A percentile compares a stretch with the other conserved stretches of the same genome.
Conservation (phyloP, 2,888 invertebrate species). For the Drosophila rellima region DNA sequence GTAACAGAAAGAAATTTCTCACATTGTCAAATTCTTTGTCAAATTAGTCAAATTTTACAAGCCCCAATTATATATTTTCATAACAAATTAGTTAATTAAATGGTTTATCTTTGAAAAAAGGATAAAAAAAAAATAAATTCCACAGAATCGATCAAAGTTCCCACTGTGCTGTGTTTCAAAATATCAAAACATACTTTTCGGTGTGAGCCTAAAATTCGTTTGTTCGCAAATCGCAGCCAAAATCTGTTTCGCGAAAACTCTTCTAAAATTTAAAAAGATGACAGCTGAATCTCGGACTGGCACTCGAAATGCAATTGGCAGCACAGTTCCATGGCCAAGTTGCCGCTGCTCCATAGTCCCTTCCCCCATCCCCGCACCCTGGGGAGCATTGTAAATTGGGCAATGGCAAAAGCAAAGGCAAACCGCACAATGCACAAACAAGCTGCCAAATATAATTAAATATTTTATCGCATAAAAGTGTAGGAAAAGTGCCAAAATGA, state of each 20-base stretch:
- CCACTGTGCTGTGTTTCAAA: no score
- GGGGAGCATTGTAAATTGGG: constrained; percentile 65
- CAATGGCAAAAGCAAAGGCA: constrained; percentile 35
- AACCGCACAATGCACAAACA: constrained; percentile 74
- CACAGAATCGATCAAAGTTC: no score
- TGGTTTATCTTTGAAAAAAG: no score
- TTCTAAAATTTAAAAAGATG: constrained; percentile 9
- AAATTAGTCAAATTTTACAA: no score
- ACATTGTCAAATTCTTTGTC: no score
- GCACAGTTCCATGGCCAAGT: neutral
- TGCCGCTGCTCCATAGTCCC: neutral
- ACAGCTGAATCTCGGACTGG: constrained; percentile 25
- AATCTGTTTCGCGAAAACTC: neutral
- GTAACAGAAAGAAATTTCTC: no score
- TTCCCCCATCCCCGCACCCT: constrained; percentile 10
- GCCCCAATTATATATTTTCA: no score
- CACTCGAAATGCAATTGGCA: constrained; percentile 49
- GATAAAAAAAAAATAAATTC: no score
- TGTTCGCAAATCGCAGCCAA: neutral
- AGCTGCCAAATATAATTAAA: constrained; percentile 81
- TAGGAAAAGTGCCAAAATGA: constrained; percentile 73
- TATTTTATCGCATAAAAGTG: constrained; percentile 81
- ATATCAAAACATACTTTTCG: neutral
- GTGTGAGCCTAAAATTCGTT: neutral
- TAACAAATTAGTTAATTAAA: no score